Conservation (phyloP, 2,888 invertebrate genomes). For the Drosophila acutilabella region DNA sequence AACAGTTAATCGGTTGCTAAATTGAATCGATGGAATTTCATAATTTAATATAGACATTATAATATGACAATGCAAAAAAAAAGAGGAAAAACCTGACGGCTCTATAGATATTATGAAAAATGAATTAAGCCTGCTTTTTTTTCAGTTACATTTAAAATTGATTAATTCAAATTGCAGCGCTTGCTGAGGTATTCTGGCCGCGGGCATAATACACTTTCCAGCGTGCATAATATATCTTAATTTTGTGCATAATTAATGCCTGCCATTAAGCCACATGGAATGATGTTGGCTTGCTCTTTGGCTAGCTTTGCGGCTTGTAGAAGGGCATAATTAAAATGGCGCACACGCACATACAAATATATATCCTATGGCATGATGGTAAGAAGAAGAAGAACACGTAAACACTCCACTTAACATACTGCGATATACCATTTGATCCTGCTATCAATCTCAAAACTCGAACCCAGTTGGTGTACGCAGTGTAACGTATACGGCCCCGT, state of each 20-base stretch:
- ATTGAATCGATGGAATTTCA: slow-evolving; percentile 32
- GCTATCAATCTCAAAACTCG: slow-evolving; percentile 67
- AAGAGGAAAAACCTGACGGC: not conserved
- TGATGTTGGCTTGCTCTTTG: slow-evolving; percentile 26
- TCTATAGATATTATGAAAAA: slow-evolving; percentile 48
- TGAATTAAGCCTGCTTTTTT: slow-evolving; percentile 52
- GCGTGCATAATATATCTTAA: slow-evolving; percentile 64
- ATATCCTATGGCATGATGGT: not conserved
- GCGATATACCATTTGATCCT: slow-evolving; percentile 75
- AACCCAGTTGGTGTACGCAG: slow-evolving; percentile 60
- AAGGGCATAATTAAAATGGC: slow-evolving; percentile 57
- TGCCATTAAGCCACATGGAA: slow-evolving; percentile 59
- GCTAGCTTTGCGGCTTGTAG: slow-evolving; percentile 44
- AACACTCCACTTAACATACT: slow-evolving; percentile 72
- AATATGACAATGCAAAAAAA: not conserved
- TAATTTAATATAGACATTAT: slow-evolving; percentile 53
- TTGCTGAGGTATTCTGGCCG: slow-evolving; percentile 11
- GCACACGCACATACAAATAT: slow-evolving; percentile 18
- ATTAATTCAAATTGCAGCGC: slow-evolving; percentile 66
- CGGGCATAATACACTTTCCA: slow-evolving; percentile 54
- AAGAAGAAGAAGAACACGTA: slow-evolving; percentile 41
- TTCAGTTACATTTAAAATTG: slow-evolving; percentile 46
- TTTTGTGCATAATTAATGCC: slow-evolving; percentile 71
- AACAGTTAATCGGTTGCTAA: slow-evolving; percentile 10
- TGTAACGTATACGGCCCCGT: slow-evolving; percentile 28